phyloP scores from a whole-genome alignment of 1,140 invertebrate genomes.

The Melanaphis sacchari region DNA sequence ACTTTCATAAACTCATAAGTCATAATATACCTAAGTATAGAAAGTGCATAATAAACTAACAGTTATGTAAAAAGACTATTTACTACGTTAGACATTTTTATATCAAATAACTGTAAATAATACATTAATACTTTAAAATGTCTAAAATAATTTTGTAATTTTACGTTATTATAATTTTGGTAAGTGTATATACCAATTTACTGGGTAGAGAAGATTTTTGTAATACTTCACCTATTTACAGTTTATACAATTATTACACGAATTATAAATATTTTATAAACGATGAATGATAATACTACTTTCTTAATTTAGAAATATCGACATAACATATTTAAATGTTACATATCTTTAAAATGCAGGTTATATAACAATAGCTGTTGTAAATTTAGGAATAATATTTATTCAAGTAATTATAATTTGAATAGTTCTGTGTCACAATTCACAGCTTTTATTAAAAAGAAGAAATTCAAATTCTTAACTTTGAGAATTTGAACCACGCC shows the following conservation, averaged over 20 bases:
- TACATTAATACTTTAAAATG: neutral
- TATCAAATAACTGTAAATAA: neutral
- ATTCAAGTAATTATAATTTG: neutral
- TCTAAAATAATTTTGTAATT: neutral
- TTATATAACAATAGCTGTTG: neutral
- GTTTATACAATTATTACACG: neutral
- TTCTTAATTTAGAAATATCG: neutral
- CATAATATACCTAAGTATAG: neutral
- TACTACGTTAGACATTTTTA: neutral
- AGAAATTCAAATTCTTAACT: neutral
- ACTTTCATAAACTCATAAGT: neutral
- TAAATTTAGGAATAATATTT: neutral
- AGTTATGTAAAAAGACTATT: neutral
- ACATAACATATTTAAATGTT: neutral
- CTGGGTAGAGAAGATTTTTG: too few relatives aligned
- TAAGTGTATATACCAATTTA: too few relatives aligned
- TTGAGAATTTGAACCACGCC: neutral
- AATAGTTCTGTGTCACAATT: neutral
- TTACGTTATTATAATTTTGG: neutral
- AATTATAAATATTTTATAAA: neutral
- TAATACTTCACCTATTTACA: neutral
- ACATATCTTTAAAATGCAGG: neutral
- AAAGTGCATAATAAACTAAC: neutral
- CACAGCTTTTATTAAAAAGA: neutral
- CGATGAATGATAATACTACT: neutral